A percentile compares a stretch with the other conserved stretches of the same genome.
Conservation (phyloP, 2,113 vertebrate species). For the Bettongia penicillata region DNA sequence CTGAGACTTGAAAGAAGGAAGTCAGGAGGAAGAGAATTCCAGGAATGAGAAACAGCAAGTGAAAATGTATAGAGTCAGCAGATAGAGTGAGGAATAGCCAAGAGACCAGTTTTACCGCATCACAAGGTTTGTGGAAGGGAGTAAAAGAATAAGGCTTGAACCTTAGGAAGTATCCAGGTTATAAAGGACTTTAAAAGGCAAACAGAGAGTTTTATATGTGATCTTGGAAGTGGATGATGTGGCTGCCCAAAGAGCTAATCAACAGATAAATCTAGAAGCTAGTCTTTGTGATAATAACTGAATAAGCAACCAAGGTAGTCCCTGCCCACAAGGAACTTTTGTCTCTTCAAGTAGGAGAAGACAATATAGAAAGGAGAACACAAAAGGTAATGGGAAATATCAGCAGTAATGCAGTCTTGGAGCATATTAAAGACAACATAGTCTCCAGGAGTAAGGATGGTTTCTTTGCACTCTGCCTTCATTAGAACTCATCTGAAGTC, state of each 20-base stretch:
- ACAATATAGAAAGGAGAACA: background rate
- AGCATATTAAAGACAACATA: background rate
- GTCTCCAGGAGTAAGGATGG: background rate
- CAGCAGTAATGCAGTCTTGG: background rate
- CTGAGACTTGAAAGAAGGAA: too few species aligned
- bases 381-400: background rate
- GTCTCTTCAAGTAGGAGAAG: background rate
- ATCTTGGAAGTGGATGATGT: background rate
- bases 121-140: too few species aligned
- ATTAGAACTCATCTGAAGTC: background rate
- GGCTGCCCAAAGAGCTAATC: background rate
- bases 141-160: too few species aligned
- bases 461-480: background rate
- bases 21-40: too few species aligned
- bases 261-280: background rate
- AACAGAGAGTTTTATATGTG: too few species aligned
- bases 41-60: too few species aligned
- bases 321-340: background rate
- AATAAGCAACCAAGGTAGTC: background rate
- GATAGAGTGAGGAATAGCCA: too few species aligned
- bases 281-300: background rate
- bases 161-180: too few species aligned
- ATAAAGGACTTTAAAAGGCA: too few species aligned
- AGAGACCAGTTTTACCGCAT: too few species aligned
- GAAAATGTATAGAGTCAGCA: too few species aligned